Evolutionary conservation across 1,140 invertebrate genomes (phyloP).

Genomic region (Drosophila tropicalis): DNA sequence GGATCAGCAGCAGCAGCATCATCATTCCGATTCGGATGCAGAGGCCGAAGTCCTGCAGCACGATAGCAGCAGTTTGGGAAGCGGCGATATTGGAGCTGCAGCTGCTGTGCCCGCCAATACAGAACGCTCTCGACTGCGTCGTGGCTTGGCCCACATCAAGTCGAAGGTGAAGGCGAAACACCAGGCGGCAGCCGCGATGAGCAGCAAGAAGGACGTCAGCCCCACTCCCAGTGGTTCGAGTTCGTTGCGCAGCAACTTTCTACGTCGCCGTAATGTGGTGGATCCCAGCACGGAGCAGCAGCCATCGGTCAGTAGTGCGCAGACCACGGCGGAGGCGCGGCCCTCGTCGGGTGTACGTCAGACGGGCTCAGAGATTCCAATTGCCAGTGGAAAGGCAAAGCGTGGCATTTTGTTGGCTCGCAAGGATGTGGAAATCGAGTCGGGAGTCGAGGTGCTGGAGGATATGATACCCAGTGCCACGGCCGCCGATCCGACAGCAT

Average conservation of each 20-base stretch:
- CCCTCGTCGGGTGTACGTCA: not conserved
- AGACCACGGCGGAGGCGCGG: conserved; percentile 20
- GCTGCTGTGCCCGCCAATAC: conserved; percentile 23
- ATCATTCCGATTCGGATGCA: conserved; percentile 70
- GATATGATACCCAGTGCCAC: conserved; percentile 58
- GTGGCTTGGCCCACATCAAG: conserved; percentile 73
- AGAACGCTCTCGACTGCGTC: conserved; percentile 67
- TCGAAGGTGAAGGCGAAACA: conserved; percentile 79
- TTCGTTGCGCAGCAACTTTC: conserved; percentile 47
- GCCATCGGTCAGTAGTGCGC: conserved; percentile 38
- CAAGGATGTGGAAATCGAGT: conserved; percentile 81
- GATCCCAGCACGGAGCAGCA: conserved; percentile 46
- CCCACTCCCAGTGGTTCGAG: not conserved
- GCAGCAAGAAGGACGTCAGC: conserved; percentile 54
- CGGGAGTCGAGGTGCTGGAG: conserved; percentile 76
- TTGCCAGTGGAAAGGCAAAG: conserved; percentile 47
- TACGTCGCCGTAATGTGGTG: conserved; percentile 50
- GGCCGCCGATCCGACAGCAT: not conserved
- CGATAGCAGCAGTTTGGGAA: conserved; percentile 58
- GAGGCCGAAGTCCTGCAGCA: conserved; percentile 61
- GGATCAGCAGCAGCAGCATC: conserved; percentile 26
- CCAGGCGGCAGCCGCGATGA: conserved; percentile 56
- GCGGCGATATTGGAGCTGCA: conserved; percentile 32
- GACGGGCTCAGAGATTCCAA: conserved; percentile 36
- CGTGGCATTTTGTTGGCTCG: conserved; percentile 65